Conservation (phyloP, 2,888 invertebrate genomes). For the Crioceris asparagi region DNA sequence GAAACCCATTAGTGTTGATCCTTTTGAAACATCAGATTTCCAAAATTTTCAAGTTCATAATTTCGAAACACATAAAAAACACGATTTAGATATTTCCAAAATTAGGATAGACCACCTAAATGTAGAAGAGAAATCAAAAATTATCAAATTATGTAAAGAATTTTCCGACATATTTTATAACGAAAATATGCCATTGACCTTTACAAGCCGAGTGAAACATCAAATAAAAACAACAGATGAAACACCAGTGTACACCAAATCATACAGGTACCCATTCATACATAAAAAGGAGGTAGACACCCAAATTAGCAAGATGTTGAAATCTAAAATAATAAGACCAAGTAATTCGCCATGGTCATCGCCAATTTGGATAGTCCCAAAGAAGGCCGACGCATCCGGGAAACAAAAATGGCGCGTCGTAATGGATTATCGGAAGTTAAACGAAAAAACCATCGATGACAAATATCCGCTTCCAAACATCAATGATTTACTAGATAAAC, state of each 20-base stretch:
- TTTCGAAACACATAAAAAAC: neutral
- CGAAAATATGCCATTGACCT: neutral
- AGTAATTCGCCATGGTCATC: conserved; percentile 17
- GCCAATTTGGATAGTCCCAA: conserved; percentile 22
- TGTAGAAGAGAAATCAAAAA: conserved; percentile 3
- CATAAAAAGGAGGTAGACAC: conserved; percentile 21
- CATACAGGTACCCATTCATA: conserved; percentile 20
- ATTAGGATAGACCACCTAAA: conserved; percentile 4
- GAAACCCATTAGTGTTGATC: neutral
- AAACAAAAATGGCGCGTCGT: conserved; percentile 18
- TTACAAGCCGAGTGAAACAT: conserved; percentile 11
- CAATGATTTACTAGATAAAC: conserved; percentile 14
- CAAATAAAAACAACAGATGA: conserved; percentile 12
- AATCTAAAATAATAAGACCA: conserved; percentile 14
- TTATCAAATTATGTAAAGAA: neutral
- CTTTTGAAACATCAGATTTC: neutral
- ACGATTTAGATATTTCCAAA: neutral
- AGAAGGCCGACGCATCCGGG: conserved; percentile 15
- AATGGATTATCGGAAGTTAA: conserved; percentile 16
- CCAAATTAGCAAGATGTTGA: conserved; percentile 20
- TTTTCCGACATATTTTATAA: conserved; percentile 1
- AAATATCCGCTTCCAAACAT: conserved; percentile 18
- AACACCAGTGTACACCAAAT: conserved; percentile 14
- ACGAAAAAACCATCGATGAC: conserved; percentile 14
- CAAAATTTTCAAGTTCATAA: neutral